phyloP scores from a whole-genome alignment of 2,797 vertebrate genomes.

The Prunella strophiata region DNA sequence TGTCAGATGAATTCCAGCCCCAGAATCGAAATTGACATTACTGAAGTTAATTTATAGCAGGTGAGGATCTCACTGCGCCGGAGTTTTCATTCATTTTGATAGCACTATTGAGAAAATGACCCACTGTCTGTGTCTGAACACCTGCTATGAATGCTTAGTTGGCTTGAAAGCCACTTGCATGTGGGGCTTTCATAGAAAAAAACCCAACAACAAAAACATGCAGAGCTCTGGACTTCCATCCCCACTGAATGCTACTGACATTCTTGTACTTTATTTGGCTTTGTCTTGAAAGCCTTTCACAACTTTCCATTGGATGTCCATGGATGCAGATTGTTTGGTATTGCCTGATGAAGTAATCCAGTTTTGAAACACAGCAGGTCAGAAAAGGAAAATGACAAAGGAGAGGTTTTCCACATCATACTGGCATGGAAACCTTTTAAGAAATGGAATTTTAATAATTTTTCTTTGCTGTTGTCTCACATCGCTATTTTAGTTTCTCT shows the following conservation, averaged over 20 bases:
- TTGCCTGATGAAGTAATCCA: not conserved
- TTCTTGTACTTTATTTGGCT: not conserved
- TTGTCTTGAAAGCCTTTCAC: not conserved
- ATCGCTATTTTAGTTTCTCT: not conserved
- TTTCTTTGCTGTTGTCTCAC: not conserved
- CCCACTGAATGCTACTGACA: not conserved
- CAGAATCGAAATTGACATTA: not conserved
- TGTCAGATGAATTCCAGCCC: not conserved
- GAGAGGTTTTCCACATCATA: not conserved
- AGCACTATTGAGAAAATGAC: not conserved
- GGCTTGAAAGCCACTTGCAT: not conserved
- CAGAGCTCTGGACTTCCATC: not conserved
- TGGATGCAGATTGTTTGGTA: not conserved
- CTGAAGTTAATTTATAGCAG: not conserved
- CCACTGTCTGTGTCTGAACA: not conserved
- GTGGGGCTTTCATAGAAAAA: not conserved
- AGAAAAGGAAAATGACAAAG: not conserved
- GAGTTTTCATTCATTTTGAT: not conserved
- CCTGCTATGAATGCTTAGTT: not conserved
- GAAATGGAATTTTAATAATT: not conserved
- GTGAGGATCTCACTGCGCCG: not conserved
- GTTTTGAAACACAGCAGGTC: not conserved
- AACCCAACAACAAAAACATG: fast-evolving
- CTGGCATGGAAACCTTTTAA: not conserved
- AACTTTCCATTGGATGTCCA: not conserved